Conservation (phyloP, 2,113 vertebrate species). For the Rhabdomys dilectus region DNA sequence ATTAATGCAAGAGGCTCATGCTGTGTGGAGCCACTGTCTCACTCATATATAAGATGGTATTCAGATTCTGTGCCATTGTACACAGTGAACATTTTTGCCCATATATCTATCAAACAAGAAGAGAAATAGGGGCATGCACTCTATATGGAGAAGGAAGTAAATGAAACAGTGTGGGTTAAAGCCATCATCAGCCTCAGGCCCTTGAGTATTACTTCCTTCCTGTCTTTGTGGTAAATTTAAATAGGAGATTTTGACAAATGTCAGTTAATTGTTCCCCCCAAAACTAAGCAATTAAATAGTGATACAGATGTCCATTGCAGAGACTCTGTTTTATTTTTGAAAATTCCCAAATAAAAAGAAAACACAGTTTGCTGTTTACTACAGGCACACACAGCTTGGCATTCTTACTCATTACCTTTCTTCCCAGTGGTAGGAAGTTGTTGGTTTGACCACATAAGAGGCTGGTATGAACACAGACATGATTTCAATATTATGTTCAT, state of each 20-base stretch:
- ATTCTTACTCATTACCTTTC: constrained; percentile 59
- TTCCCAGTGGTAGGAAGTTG: constrained; percentile 70
- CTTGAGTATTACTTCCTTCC: not conserved
- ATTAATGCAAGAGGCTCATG: too few relatives aligned
- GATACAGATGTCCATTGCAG: not conserved
- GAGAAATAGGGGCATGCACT: not conserved
- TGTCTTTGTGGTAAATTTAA: not conserved
- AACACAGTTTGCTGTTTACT: not conserved
- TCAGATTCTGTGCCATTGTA: not conserved
- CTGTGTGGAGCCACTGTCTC: not conserved
- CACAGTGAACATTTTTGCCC: not conserved
- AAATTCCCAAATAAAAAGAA: not conserved
- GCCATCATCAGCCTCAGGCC: not conserved
- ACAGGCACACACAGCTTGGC: too few relatives aligned
- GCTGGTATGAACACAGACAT: constrained; percentile 84
- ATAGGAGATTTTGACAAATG: not conserved
- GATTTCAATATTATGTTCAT: constrained; percentile 87
- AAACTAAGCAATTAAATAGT: not conserved
- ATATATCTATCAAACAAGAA: not conserved
- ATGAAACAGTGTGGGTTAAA: not conserved
- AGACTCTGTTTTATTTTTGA: not conserved
- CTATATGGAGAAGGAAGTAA: not conserved
- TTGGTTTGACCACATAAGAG: constrained; percentile 14
- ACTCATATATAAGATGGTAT: not conserved
- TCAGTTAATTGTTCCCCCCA: not conserved